Percentiles rank a stretch among this genome's conserved stretches.
Conservation (phyloP, 2,797 vertebrate species). For the Notamacropus eugenii region DNA sequence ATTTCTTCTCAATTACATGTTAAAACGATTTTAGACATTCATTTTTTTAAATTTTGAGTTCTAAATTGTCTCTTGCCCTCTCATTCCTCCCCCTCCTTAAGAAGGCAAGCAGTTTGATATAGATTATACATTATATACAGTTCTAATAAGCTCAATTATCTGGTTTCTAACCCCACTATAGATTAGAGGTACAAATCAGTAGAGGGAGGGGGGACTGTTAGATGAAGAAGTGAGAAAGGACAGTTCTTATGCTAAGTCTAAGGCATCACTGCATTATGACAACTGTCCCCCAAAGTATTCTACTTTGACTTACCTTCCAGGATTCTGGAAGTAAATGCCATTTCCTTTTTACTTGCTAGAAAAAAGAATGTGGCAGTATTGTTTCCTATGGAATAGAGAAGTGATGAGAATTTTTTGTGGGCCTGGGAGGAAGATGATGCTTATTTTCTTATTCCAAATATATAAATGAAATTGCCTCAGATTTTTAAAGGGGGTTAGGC, state of each 20-base stretch:
- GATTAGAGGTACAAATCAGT: neutral
- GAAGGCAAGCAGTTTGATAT: neutral
- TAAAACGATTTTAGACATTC: neutral
- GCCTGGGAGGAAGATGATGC: neutral
- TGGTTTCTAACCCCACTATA: neutral
- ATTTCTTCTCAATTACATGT: neutral
- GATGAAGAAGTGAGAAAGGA: neutral
- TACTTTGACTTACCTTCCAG: slow-evolving; percentile 14
- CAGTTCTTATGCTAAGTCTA: neutral
- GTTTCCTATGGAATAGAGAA: slow-evolving; percentile 19
- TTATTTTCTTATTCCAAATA: slow-evolving; percentile 8
- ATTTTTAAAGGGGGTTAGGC: neutral
- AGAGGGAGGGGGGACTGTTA: no score
- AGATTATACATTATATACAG: neutral
- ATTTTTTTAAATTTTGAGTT: neutral
- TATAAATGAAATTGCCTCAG: neutral
- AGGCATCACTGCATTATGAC: neutral
- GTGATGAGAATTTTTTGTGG: slow-evolving; percentile 15
- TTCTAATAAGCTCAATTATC: neutral
- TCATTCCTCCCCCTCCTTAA: neutral
- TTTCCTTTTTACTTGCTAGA: slow-evolving; percentile 2
- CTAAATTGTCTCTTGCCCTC: neutral
- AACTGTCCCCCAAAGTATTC: neutral
- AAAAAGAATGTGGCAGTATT: neutral
- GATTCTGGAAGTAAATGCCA: neutral